A percentile compares a stretch with the other conserved stretches of the same genome.
Evolutionary conservation across 2,888 invertebrate genomes (phyloP).

Genomic region (Oeneis ivallda): DNA sequence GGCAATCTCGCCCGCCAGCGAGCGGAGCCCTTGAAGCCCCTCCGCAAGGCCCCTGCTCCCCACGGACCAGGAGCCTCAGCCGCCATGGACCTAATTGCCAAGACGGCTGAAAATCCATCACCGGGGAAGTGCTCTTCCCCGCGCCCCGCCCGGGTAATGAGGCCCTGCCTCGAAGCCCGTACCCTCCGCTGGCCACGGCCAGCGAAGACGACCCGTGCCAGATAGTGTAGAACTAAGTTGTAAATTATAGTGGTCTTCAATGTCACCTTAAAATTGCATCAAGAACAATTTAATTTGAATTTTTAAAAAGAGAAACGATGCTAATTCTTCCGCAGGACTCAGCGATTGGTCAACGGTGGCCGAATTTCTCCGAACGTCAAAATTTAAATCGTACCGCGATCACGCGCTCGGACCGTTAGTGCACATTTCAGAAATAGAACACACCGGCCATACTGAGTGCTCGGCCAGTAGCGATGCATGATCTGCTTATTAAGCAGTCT

Average conservation of each 20-base stretch:
- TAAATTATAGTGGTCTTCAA: slow-evolving; percentile 7
- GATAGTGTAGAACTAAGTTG: not conserved
- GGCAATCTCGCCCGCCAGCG: too few relatives aligned
- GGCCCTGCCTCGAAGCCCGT: too few relatives aligned
- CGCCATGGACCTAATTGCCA: too few relatives aligned
- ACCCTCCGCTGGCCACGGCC: too few relatives aligned
- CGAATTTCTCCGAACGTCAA: slow-evolving; percentile 78
- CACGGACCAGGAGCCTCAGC: too few relatives aligned
- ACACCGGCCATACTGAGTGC: slow-evolving; percentile 77
- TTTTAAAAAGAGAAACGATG: slow-evolving; percentile 73
- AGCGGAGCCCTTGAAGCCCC: too few relatives aligned
- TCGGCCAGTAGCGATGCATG: slow-evolving; percentile 70
- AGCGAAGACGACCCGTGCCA: too few relatives aligned
- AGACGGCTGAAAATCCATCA: too few relatives aligned
- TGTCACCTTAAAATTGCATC: slow-evolving; percentile 46
- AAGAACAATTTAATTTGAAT: slow-evolving; percentile 54
- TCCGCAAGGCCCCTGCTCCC: too few relatives aligned
- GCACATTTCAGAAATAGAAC: slow-evolving; percentile 81
- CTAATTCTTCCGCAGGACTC: slow-evolving; percentile 49
- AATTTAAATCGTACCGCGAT: slow-evolving; percentile 74
- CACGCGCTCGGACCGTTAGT: slow-evolving; percentile 77
- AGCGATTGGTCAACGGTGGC: slow-evolving; percentile 58
- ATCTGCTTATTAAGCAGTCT: slow-evolving; percentile 73
- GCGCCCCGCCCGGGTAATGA: too few relatives aligned
- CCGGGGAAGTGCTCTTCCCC: too few relatives aligned